A percentile compares a stretch with the other conserved stretches of the same genome.
Conservation (phyloP, 1,140 invertebrate species). For the Diuraphis noxia region DNA sequence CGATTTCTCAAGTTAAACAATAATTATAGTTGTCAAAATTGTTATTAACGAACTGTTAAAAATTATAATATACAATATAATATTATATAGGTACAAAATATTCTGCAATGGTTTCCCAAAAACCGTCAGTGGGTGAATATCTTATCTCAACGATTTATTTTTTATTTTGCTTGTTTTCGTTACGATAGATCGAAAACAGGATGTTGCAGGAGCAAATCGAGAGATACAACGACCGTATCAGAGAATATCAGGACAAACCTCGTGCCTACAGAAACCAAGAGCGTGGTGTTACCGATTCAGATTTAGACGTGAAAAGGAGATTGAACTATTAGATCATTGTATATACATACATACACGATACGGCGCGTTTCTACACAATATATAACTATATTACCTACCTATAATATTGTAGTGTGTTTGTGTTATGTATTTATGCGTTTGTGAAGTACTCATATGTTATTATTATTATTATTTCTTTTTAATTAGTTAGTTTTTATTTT, state of each 20-base stretch:
- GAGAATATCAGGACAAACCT: slow-evolving; percentile 90
- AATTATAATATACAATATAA: too few species aligned
- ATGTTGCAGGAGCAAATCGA: slow-evolving; percentile 78
- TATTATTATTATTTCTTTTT: background rate
- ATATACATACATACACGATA: background rate
- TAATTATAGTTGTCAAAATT: background rate
- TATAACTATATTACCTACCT: too few species aligned
- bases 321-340: slow-evolving; percentile 10
- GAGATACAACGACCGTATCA: slow-evolving; percentile 79
- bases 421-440: background rate
- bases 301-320: slow-evolving; percentile 35
- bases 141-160: background rate
- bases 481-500: slow-evolving; percentile 41
- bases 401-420: background rate
- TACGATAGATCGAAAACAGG: background rate
- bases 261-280: slow-evolving; percentile 66
- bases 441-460: background rate
- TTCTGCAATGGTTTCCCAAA: background rate
- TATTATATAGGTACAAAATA: background rate
- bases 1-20: background rate
- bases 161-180: background rate
- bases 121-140: background rate
- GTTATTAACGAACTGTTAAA: background rate
- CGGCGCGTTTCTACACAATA: background rate
- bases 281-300: background rate